Evolutionary conservation across 1,140 invertebrate species (phyloP).

Genomic region (Neodiprion lecontei): DNA sequence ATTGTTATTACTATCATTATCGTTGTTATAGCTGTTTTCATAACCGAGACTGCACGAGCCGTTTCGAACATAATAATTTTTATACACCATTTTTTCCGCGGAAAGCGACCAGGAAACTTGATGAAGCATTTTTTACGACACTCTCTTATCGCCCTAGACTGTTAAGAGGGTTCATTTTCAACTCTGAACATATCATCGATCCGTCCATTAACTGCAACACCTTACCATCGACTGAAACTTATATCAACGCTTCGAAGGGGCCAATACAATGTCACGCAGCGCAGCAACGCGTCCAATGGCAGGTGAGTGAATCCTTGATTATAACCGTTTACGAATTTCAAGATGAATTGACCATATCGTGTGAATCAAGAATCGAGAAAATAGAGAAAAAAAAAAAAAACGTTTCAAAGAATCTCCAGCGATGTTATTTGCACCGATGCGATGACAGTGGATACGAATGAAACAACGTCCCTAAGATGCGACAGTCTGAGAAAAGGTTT

Average conservation of each 20-base stretch:
- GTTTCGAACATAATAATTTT: neutral
- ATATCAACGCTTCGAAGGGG: conserved; percentile 4
- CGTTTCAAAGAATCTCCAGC: too few relatives aligned
- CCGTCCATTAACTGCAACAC: conserved; percentile 38
- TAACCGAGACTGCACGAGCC: neutral
- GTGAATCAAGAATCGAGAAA: too few relatives aligned
- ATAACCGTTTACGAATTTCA: neutral
- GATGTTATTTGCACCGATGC: neutral
- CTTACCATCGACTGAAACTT: conserved; percentile 11
- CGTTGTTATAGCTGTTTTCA: neutral
- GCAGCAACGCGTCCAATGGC: conserved; percentile 44
- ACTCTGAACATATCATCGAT: conserved; percentile 33
- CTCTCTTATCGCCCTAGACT: conserved; percentile 1
- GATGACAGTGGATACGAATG: neutral
- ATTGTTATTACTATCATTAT: neutral
- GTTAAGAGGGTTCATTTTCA: conserved; percentile 19
- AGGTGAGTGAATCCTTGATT: conserved; percentile 33
- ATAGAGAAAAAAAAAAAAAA: too few relatives aligned
- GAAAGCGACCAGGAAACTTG: conserved; percentile 14
- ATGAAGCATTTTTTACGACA: conserved; percentile 32
- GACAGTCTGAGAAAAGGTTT: too few relatives aligned
- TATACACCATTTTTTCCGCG: conserved; percentile 35
- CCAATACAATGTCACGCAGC: conserved; percentile 42
- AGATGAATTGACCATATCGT: neutral
- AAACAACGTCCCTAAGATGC: neutral